Base-by-base conservation (phyloP, 2,113 vertebrate genomes). In the Cinclus cinclus region DNA sequence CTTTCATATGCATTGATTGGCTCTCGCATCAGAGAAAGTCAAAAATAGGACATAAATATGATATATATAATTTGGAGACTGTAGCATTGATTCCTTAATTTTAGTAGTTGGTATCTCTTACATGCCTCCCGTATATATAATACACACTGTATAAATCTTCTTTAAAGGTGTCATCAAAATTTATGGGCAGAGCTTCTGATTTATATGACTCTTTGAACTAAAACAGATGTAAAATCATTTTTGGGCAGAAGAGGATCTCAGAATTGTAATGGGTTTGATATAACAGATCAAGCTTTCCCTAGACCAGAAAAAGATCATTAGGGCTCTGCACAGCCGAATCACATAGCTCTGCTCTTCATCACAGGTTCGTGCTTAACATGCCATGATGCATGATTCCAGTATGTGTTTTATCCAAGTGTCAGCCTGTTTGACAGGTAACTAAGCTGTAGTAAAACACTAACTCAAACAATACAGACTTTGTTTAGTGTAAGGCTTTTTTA, bases 401-500 rank as follows among this genome's bases (percentile, higher is more conserved):
- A 33, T 87, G 65, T 81, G 35, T 81, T 93, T 93, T 89, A 73
- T 94, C 89, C 68, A 83, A 93, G 44, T 90, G 92, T 95, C 93
- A 93, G 94, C 90, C 83, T 93, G 78, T 94, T 89, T 94, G 95
- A 97, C 94, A 92, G 76, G 87, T 95, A 91, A 78, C 91, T 91
- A 89, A 94, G 92, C 88, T 0, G 1, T 80, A 92, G 63, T 89
- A 85, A 93, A 94, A 69, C 85, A 80, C 37, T 49, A 76, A 86
- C 50, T 89, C 25, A 47, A 94, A 83, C 18, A 87, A 81, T 73
- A 65, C 44, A 91, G 75, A 73, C 82, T 62, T 94, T 89, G 67
- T 86, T 85, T 83, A 68, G 59, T 65, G 53, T 62, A 69, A 83
- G 50, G 23, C 25, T 67, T 67, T 44, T 23, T 3, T 0, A 62